Base-by-base conservation (phyloP, 2,888 invertebrate genomes). In the Horisme vitalbata region DNA sequence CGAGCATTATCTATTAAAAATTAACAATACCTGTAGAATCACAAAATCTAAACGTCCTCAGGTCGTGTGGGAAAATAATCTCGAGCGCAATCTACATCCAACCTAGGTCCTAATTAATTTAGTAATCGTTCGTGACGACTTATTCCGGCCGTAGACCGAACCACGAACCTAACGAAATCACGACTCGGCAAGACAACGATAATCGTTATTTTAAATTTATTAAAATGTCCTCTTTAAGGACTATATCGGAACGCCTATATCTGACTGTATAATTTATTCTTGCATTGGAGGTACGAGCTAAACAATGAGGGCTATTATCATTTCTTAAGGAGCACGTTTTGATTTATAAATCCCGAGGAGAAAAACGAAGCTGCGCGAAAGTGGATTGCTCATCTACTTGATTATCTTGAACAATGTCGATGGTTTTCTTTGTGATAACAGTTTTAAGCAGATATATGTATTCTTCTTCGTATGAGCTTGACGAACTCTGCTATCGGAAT, bases 141-240 rank as follows among this genome's bases (percentile, higher is more conserved):
- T 81, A 87, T 80, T 88, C 88, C 80, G 80, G 80, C 79, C 80
- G 74, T 75, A 76, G 83, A 76, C 71, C 79, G 63, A 75, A 79
- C 86, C 86, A 83, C 85, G 87, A 80, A 83, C 84, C 80, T 86
- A 88, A 85, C 88, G 87, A 87, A 87, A 89, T 87, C 89, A 89
- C 89, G 89, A 89, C 88, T 85, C 80, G 65, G 80, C 80, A 71
- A 79, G 77, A 81, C 83, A 84, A 84, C 86, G 88, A 88, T 89
- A 85, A 89, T 88, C 86, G 84, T 88, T 88, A 86, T 88, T 88
- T 89, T 86, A 88, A 89, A 88, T 88, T 88, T 88, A 89, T 89
- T 89, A 89, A 88, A 88, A 88, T 88, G 87, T 85, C 85, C 85
- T 83, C 86, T 81, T 82, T 77, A 83, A 86, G 86, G 86, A 83